A percentile compares a stretch with the other conserved stretches of the same genome.
Evolutionary conservation across 2,888 invertebrate genomes (phyloP).

Genomic region (Lymantria dispar): DNA sequence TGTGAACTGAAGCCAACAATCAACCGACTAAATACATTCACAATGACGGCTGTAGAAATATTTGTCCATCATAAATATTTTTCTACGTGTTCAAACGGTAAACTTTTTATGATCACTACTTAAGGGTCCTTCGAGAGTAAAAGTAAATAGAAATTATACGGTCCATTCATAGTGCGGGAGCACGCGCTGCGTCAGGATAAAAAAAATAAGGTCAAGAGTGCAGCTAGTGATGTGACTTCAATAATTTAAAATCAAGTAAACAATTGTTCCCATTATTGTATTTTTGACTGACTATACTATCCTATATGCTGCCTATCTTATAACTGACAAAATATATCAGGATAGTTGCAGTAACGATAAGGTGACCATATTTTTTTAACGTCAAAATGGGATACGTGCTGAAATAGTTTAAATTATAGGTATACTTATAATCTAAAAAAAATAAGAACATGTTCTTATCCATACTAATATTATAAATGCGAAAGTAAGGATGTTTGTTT

Average conservation of each 20-base stretch:
- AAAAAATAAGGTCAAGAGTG: constrained; percentile 43
- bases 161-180: constrained; percentile 57
- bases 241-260: not conserved
- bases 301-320: too few species aligned
- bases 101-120: constrained; percentile 50
- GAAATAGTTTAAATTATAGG: too few species aligned
- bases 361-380: too few species aligned
- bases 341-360: too few species aligned
- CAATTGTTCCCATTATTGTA: too few species aligned
- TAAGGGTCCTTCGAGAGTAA: constrained; percentile 65
- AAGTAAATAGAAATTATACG: constrained; percentile 76
- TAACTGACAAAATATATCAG: too few species aligned
- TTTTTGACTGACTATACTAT: too few species aligned
- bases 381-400: too few species aligned
- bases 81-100: constrained; percentile 55
- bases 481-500: too few species aligned
- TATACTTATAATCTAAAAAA: too few species aligned
- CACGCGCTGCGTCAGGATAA: constrained; percentile 53
- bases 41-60: constrained; percentile 45
- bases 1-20: constrained; percentile 34
- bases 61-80: constrained; percentile 64
- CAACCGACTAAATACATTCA: constrained; percentile 43
- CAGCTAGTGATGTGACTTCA: not conserved
- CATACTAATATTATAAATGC: too few species aligned
- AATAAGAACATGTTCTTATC: too few species aligned